Percentiles rank a stretch among this genome's conserved stretches.
Evolutionary conservation across 2,888 invertebrate species (phyloP).

Genomic region (Syrista parreyssii): DNA sequence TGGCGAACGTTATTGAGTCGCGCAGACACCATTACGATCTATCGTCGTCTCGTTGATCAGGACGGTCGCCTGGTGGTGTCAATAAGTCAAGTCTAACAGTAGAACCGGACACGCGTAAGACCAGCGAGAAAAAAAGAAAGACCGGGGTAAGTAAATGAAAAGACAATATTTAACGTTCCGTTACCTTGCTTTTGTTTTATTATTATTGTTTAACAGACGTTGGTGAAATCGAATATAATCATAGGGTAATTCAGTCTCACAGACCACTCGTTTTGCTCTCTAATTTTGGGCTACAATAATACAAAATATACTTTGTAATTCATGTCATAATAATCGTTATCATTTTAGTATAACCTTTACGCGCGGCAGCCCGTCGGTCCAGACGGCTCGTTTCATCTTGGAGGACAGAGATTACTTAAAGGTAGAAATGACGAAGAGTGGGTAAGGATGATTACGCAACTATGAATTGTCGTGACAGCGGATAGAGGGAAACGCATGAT

Average conservation of each 20-base stretch:
- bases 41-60: background rate
- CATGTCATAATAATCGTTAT: slow-evolving; percentile 46
- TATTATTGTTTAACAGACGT: slow-evolving; percentile 40
- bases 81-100: background rate
- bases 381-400: background rate
- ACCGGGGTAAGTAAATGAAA: slow-evolving; percentile 29
- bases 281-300: slow-evolving; percentile 52
- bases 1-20: background rate
- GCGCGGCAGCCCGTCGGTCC: background rate
- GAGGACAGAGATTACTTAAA: background rate
- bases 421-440: too few relatives aligned
- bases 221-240: slow-evolving; percentile 39
- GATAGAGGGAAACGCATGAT: background rate
- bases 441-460: too few relatives aligned
- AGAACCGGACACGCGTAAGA: background rate
- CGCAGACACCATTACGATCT: too few relatives aligned
- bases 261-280: slow-evolving; percentile 45
- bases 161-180: slow-evolving; percentile 35
- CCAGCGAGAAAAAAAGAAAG: background rate
- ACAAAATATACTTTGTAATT: slow-evolving; percentile 58
- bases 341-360: slow-evolving; percentile 11
- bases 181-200: slow-evolving; percentile 32
- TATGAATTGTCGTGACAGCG: too few relatives aligned
- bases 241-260: slow-evolving; percentile 36
- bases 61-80: background rate